A percentile compares a stretch with the other conserved stretches of the same genome.
phyloP scores from a whole-genome alignment of 2,888 invertebrate genomes.

The Drosophila nigricruria region DNA sequence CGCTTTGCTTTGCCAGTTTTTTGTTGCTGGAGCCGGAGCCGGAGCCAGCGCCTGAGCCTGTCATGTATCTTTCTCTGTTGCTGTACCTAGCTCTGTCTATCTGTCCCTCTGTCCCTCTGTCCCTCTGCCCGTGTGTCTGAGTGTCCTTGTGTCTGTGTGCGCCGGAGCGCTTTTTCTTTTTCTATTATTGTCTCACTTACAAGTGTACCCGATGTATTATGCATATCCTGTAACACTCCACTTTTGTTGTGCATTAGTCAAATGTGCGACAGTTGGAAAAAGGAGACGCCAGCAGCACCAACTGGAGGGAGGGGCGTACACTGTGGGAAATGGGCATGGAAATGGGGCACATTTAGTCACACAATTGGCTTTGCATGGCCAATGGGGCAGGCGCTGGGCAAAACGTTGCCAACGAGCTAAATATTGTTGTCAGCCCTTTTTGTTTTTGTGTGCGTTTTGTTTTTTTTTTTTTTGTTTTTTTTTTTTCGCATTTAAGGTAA shows the following conservation, averaged over 20 bases:
- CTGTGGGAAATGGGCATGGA: conserved; percentile 50
- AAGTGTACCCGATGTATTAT: conserved; percentile 81
- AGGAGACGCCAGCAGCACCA: conserved; percentile 38
- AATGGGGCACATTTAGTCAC: conserved; percentile 70
- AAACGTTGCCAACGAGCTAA: conserved; percentile 41
- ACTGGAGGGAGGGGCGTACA: background rate
- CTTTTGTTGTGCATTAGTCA: conserved; percentile 82
- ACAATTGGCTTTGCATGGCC: conserved; percentile 72
- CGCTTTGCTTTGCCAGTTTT: conserved; percentile 52
- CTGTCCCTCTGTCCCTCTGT: conserved; percentile 12
- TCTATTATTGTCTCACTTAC: conserved; percentile 81
- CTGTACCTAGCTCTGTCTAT: conserved; percentile 23
- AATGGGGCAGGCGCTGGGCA: conserved; percentile 30
- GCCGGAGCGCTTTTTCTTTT: conserved; percentile 74
- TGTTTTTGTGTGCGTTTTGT: conserved; percentile 11
- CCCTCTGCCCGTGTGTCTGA: conserved; percentile 14
- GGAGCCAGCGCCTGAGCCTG: conserved; percentile 16
- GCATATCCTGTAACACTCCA: conserved; percentile 82
- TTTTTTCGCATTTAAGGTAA: conserved; percentile 32
- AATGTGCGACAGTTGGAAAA: conserved; percentile 77
- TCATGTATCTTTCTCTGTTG: conserved; percentile 15
- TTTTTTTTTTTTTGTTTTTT: conserved; percentile 37
- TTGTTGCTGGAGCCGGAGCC: conserved; percentile 7
- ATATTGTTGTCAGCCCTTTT: conserved; percentile 60
- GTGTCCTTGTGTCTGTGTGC: conserved; percentile 43